Percentiles rank a stretch among this genome's conserved stretches.
Evolutionary conservation across 2,888 invertebrate genomes (phyloP).

Genomic region (Eudemis profundana): DNA sequence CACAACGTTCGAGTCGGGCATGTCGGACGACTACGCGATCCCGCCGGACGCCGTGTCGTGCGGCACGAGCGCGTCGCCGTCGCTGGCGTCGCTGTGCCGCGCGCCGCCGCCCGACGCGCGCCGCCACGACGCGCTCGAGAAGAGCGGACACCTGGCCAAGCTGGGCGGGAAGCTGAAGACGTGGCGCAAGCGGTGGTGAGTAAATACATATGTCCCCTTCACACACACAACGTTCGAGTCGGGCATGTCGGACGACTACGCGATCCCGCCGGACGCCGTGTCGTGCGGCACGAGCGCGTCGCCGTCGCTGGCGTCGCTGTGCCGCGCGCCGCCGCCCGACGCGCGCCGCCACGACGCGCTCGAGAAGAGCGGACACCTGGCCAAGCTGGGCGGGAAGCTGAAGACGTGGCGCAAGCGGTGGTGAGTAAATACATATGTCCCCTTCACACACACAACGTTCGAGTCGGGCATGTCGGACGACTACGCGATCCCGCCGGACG

Average conservation of each 20-base stretch:
- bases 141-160: conserved; percentile 94
- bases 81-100: conserved; percentile 87
- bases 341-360: conserved; percentile 88
- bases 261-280: conserved; percentile 97
- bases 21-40: conserved; percentile 98
- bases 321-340: conserved; percentile 73
- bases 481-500: conserved; percentile 98
- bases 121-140: conserved; percentile 92
- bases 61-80: conserved; percentile 92
- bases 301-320: conserved; percentile 88
- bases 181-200: conserved; percentile 96
- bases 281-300: conserved; percentile 93
- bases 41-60: conserved; percentile 96
- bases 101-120: conserved; percentile 68
- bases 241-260: conserved; percentile 98
- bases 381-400: conserved; percentile 96
- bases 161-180: conserved; percentile 98
- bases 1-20: conserved; percentile 96
- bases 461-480: conserved; percentile 98
- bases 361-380: conserved; percentile 95
- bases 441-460: conserved; percentile 95
- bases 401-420: conserved; percentile 98
- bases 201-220: too few species aligned
- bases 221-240: conserved; percentile 97
- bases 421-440: conserved; percentile 70